Conservation (phyloP, 2,113 vertebrate species). For the Brevimyrus niger region DNA sequence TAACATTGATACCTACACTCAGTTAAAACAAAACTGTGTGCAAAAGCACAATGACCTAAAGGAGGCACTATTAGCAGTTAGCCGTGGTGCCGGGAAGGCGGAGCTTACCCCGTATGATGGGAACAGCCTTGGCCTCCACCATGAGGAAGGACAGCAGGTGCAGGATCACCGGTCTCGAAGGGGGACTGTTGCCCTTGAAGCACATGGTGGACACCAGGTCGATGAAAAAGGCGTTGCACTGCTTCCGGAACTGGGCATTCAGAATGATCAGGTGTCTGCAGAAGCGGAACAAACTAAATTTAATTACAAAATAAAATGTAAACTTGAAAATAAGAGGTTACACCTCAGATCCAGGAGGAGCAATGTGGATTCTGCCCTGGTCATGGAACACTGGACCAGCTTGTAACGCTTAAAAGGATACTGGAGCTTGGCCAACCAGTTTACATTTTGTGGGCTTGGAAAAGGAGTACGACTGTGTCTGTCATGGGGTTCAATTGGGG, state of each 20-base stretch:
- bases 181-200: constrained; percentile 83
- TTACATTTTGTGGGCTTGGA: background rate
- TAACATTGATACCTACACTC: background rate
- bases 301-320: background rate
- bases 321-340: background rate
- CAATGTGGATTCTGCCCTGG: background rate
- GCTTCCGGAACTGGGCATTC: constrained; percentile 68
- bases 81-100: background rate
- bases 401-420: background rate
- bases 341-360: background rate
- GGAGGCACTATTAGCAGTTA: background rate
- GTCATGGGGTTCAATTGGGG: background rate
- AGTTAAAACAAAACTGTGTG: background rate
- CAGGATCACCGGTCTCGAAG: constrained; percentile 59
- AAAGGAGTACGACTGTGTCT: background rate
- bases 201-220: constrained; percentile 82
- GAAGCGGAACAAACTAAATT: background rate
- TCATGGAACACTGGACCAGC: background rate
- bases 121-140: constrained; percentile 41
- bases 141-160: constrained; percentile 74
- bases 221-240: constrained; percentile 86
- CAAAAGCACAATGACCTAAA: background rate
- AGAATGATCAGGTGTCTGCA: constrained; percentile 46
- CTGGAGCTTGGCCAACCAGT: background rate
- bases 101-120: constrained; percentile 37